These are phyloP conservation scores for Machimus atricapillus DNA, from an alignment of 2,888 invertebrate genomes.

Conservation along the genomic window DNA sequence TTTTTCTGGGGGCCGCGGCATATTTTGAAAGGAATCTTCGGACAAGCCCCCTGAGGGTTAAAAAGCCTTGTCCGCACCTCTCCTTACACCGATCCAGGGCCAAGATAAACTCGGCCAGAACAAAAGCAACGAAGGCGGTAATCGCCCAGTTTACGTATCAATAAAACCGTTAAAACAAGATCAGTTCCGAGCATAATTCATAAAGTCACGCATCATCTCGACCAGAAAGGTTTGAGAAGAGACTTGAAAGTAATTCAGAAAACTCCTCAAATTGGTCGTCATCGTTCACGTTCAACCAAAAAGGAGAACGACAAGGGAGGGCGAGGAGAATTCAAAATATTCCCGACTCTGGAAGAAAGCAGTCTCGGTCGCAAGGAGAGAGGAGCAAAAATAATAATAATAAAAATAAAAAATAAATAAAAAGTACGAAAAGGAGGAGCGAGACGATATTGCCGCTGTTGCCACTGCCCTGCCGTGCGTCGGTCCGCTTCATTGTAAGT, in stretches of 20 bases:
- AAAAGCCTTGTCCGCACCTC: not conserved
- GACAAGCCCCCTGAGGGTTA: not conserved
- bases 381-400: not conserved
- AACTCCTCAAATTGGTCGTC: not conserved
- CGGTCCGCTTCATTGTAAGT: not conserved
- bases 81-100: not conserved
- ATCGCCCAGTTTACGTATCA: slow-evolving; percentile 14
- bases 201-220: slow-evolving; percentile 1
- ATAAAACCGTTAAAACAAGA: slow-evolving; percentile 31
- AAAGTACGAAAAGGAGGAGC: not conserved
- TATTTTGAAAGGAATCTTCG: not conserved
- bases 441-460: not conserved
- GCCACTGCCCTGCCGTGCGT: not conserved
- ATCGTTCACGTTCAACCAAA: not conserved
- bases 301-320: not conserved
- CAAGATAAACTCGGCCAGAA: not conserved
- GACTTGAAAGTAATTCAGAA: not conserved
- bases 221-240: not conserved
- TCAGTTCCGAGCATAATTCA: slow-evolving; percentile 16
- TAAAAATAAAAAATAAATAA: not conserved
- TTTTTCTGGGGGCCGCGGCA: not conserved
- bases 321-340: not conserved
- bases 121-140: not conserved
- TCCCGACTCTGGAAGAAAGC: not conserved
- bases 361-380: not conserved